phyloP scores from a whole-genome alignment of 1,140 invertebrate genomes.

The Lepidurus couesii region DNA sequence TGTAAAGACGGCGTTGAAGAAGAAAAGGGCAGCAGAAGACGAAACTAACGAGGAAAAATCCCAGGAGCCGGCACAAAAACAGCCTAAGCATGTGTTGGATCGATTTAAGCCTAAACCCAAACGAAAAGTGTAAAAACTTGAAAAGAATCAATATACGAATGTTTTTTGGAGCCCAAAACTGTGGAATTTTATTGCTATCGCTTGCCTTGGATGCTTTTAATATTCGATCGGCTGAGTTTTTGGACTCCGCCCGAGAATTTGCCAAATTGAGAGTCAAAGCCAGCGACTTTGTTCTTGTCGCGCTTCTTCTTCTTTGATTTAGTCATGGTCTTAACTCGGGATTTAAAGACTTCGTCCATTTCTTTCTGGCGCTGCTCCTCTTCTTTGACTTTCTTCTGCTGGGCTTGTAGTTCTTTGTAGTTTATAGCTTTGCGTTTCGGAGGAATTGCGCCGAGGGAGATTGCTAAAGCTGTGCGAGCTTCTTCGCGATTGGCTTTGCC shows the following conservation, averaged over 20 bases:
- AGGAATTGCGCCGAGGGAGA: constrained; percentile 58
- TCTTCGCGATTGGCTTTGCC: constrained; percentile 51
- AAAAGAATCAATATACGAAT: not conserved
- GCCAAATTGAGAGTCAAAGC: constrained; percentile 30
- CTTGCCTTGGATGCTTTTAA: constrained; percentile 3
- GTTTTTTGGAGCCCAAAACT: not conserved
- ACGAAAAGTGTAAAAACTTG: constrained; percentile 19
- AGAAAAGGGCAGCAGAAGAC: constrained; percentile 38
- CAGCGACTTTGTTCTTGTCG: constrained; percentile 31
- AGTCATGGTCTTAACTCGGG: constrained; percentile 18
- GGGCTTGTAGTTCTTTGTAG: constrained; percentile 52
- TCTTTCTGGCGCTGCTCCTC: constrained; percentile 40
- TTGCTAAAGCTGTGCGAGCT: constrained; percentile 54
- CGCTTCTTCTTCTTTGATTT: constrained; percentile 24
- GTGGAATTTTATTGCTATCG: not conserved
- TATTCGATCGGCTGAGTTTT: constrained; percentile 16
- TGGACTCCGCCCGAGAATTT: constrained; percentile 29
- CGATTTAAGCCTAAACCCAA: constrained; percentile 49
- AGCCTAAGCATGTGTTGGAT: constrained; percentile 56
- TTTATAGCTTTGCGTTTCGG: constrained; percentile 53
- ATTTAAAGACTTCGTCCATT: constrained; percentile 31
- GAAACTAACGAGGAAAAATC: constrained; percentile 37
- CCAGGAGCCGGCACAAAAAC: constrained; percentile 40
- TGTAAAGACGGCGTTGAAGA: constrained; percentile 49
- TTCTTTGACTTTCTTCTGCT: constrained; percentile 43